These are phyloP conservation scores for Ctenochaetus hawaiiensis DNA, from an alignment of 2,797 vertebrate species.

Conservation along the genomic window DNA sequence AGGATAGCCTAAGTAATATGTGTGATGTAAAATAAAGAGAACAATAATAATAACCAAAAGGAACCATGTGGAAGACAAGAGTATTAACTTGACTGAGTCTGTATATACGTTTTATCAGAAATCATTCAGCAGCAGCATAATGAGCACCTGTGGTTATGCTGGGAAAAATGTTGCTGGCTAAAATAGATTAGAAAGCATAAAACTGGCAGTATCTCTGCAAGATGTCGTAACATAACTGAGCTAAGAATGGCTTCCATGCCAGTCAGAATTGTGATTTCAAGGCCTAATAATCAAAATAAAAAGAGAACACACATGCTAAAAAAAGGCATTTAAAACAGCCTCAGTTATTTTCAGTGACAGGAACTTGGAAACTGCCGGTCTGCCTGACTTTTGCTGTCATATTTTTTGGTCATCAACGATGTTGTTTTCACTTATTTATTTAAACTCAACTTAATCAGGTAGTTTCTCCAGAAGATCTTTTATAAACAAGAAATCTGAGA, in stretches of 20 bases:
- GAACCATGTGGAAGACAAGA: no score
- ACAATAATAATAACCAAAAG: no score
- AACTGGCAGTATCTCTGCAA: conserved; percentile 1
- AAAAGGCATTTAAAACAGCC: background rate
- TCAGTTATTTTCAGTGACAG: background rate
- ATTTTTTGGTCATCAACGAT: no score
- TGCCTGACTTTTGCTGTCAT: no score
- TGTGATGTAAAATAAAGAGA: no score
- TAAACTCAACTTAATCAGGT: no score
- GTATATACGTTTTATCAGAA: no score
- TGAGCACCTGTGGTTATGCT: background rate
- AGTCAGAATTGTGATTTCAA: conserved; percentile 4
- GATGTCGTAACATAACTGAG: background rate
- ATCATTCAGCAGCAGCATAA: background rate
- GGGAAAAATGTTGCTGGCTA: background rate
- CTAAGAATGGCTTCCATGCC: background rate
- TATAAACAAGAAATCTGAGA: no score
- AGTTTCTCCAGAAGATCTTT: no score
- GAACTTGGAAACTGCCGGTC: background rate
- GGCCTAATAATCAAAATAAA: background rate
- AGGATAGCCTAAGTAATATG: no score
- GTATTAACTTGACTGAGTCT: no score
- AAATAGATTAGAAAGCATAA: background rate
- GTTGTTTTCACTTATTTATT: no score
- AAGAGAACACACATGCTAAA: background rate